Percentiles rank a stretch among this genome's conserved stretches.
Conservation (phyloP, 2,113 vertebrate species). For the Menura novaehollandiae region DNA sequence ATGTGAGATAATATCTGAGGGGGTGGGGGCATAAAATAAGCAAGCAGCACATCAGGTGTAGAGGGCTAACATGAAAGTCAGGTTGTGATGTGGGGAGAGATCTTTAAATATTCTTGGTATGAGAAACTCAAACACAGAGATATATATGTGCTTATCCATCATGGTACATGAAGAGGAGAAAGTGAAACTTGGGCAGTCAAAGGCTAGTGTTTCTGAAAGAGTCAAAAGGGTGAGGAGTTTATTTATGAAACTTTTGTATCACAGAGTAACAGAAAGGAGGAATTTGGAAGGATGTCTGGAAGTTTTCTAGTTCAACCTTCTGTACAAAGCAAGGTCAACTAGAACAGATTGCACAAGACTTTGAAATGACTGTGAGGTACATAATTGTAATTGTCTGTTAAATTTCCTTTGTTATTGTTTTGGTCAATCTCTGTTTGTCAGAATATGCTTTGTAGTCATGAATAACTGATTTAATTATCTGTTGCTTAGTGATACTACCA, state of each 20-base stretch:
- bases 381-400: background rate
- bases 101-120: background rate
- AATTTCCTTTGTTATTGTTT: background rate
- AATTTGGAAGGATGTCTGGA: background rate
- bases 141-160: background rate
- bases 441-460: background rate
- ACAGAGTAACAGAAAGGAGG: background rate
- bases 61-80: background rate
- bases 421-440: background rate
- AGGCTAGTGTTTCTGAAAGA: background rate
- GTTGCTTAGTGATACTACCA: background rate
- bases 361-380: background rate
- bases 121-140: background rate
- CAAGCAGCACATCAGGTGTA: background rate
- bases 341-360: background rate
- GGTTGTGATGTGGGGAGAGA: background rate
- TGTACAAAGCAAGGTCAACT: background rate
- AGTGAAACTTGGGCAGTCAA: background rate
- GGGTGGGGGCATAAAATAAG: background rate
- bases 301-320: background rate
- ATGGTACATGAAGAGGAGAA: background rate
- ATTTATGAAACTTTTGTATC: background rate
- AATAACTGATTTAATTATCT: background rate
- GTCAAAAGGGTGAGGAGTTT: background rate
- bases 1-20: background rate